Evolutionary conservation across 2,113 vertebrate species (phyloP).

Genomic region (Syngnathoides biaculeatus): DNA sequence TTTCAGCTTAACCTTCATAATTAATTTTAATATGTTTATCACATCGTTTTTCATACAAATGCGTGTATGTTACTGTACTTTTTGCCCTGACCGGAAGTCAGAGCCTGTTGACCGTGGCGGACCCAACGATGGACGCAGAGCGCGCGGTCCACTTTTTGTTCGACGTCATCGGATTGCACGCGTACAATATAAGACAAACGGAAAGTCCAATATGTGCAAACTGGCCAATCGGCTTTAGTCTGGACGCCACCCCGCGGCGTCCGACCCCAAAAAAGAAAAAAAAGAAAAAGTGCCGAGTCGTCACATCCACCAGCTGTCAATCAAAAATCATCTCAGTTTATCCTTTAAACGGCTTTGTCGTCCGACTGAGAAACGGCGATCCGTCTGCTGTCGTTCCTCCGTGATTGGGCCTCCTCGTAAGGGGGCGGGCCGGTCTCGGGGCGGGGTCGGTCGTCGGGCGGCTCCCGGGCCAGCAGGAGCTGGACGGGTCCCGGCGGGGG

Average conservation of each 20-base stretch:
- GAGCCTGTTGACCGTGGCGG: no score
- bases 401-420: slow-evolving; percentile 61
- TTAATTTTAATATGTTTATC: no score
- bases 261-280: neutral
- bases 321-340: neutral
- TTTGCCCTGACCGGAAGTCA: no score
- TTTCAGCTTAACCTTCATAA: no score
- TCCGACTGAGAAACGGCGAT: slow-evolving; percentile 45
- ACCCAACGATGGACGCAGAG: no score
- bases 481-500: slow-evolving; percentile 52
- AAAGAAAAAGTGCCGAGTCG: slow-evolving; percentile 41
- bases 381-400: slow-evolving; percentile 17
- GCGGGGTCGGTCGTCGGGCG: slow-evolving; percentile 26
- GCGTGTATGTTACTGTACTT: no score
- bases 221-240: slow-evolving; percentile 1
- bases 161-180: no score
- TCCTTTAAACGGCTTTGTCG: slow-evolving; percentile 63
- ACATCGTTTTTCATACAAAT: no score
- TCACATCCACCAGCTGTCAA: slow-evolving; percentile 19
- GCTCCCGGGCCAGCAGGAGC: slow-evolving; percentile 65
- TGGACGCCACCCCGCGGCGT: neutral
- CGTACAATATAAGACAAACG: slow-evolving; percentile 8
- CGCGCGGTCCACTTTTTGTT: no score
- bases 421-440: slow-evolving; percentile 59
- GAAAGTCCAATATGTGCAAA: slow-evolving; percentile 1